Percentiles rank a stretch among this genome's conserved stretches.
These are phyloP conservation scores for Chascanopsetta lugubris DNA, from an alignment of 2,113 vertebrate genomes.

Conservation along the genomic window DNA sequence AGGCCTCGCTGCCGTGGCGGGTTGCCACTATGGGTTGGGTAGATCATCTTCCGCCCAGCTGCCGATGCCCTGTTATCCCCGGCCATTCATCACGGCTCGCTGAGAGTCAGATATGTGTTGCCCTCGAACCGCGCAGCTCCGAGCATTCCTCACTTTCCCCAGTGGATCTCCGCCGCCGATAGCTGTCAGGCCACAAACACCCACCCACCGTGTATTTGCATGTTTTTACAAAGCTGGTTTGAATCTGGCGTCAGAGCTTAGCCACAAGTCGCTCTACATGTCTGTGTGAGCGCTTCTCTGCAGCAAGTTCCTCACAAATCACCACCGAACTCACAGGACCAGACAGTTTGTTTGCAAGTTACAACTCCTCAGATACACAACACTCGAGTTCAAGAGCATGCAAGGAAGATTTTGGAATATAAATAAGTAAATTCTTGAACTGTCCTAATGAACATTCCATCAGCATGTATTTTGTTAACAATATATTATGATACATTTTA, in stretches of 20 bases:
- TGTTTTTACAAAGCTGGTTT: conserved; percentile 31
- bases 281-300: background rate
- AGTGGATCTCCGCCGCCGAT: conserved; percentile 36
- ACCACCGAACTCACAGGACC: background rate
- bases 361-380: background rate
- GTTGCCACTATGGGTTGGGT: conserved; percentile 31
- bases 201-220: conserved; percentile 16
- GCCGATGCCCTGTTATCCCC: conserved; percentile 68
- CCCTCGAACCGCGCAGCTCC: conserved; percentile 18
- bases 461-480: background rate
- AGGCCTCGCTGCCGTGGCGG: conserved; percentile 20
- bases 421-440: too few species aligned
- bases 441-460: background rate
- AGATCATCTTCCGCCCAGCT: conserved; percentile 75
- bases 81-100: conserved; percentile 71
- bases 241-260: conserved; percentile 6
- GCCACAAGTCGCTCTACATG: conserved; percentile 1
- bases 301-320: background rate
- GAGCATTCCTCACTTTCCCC: conserved; percentile 59
- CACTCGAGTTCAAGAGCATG: background rate
- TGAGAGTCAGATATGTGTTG: conserved; percentile 68
- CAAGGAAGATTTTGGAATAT: too few species aligned
- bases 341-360: background rate
- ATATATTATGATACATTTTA: too few species aligned
- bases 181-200: conserved; percentile 44